phyloP scores from a whole-genome alignment of 2,113 vertebrate genomes.

The Tichodroma muraria region DNA sequence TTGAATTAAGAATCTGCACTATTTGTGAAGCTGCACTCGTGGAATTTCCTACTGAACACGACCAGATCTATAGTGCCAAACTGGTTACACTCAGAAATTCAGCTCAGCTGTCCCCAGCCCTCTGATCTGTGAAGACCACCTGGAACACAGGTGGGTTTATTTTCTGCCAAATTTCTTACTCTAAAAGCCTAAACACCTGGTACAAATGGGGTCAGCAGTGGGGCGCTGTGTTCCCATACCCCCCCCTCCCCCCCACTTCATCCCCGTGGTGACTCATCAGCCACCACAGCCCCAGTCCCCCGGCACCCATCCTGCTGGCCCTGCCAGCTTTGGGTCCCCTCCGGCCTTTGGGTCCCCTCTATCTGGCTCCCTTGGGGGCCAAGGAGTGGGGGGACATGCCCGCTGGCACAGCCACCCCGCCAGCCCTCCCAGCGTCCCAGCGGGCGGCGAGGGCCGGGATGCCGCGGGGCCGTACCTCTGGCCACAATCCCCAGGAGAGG shows the following conservation, averaged over 20 bases:
- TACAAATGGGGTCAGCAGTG: not conserved
- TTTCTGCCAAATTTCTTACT: not conserved
- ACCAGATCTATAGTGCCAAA: not conserved
- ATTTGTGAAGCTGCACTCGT: not conserved
- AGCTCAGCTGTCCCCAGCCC: not conserved
- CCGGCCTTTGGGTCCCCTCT: not conserved
- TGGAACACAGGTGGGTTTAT: not conserved
- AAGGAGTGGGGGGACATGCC: accelerated
- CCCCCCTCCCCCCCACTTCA: too few species aligned
- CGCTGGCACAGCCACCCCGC: accelerated
- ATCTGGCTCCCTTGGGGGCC: not conserved
- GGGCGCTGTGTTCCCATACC: accelerated
- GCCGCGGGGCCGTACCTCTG: not conserved
- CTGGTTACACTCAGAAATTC: not conserved
- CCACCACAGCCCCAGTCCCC: not conserved
- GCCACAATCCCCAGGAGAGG: conserved; percentile 9
- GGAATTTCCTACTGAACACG: not conserved
- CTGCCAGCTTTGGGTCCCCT: not conserved
- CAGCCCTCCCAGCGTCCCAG: not conserved
- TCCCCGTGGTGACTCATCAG: accelerated
- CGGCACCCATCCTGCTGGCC: accelerated
- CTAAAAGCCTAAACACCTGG: not conserved
- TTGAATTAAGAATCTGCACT: not conserved
- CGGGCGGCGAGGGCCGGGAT: too few species aligned
- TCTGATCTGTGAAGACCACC: not conserved